A percentile compares a stretch with the other conserved stretches of the same genome.
These are phyloP conservation scores for Macrophya annulata DNA, from an alignment of 2,888 invertebrate genomes.

Conservation along the genomic window DNA sequence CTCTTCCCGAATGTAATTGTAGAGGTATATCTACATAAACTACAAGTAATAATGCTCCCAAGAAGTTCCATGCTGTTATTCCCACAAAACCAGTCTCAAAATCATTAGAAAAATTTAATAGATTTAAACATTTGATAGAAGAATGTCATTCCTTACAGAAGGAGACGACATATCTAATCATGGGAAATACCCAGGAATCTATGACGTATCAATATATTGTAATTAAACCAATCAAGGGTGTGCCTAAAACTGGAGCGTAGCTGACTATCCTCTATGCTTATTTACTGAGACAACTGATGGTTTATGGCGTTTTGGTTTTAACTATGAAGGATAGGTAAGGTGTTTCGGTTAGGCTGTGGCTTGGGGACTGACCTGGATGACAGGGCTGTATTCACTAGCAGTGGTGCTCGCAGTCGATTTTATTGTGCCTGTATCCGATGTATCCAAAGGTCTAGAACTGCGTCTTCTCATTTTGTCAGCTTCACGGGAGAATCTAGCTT, in stretches of 20 bases:
- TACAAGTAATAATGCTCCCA: slow-evolving; percentile 52
- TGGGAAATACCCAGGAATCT: slow-evolving; percentile 51
- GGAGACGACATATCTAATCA: slow-evolving; percentile 50
- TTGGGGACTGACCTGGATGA: slow-evolving; percentile 77
- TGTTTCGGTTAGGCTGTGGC: slow-evolving; percentile 59
- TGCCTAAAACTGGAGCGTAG: slow-evolving; percentile 74
- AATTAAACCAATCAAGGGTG: slow-evolving; percentile 56
- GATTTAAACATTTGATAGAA: slow-evolving; percentile 45
- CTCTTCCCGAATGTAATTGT: slow-evolving; percentile 64
- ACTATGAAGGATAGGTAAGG: slow-evolving; percentile 43
- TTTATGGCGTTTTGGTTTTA: slow-evolving; percentile 49
- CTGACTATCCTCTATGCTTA: slow-evolving; percentile 64
- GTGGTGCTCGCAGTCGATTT: slow-evolving; percentile 77
- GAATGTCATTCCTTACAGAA: slow-evolving; percentile 45
- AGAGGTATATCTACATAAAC: slow-evolving; percentile 62
- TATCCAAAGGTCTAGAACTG: slow-evolving; percentile 79
- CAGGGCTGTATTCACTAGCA: slow-evolving; percentile 77
- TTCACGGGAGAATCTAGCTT: slow-evolving; percentile 78
- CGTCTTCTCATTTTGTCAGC: slow-evolving; percentile 78
- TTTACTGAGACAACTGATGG: slow-evolving; percentile 53
- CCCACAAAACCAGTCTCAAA: slow-evolving; percentile 51
- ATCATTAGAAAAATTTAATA: slow-evolving; percentile 51
- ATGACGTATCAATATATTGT: slow-evolving; percentile 38
- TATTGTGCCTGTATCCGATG: slow-evolving; percentile 70
- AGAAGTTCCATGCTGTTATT: slow-evolving; percentile 55